A percentile compares a stretch with the other conserved stretches of the same genome.
These are phyloP conservation scores for Nymphicus hollandicus DNA, from an alignment of 2,113 vertebrate species.

Conservation along the genomic window DNA sequence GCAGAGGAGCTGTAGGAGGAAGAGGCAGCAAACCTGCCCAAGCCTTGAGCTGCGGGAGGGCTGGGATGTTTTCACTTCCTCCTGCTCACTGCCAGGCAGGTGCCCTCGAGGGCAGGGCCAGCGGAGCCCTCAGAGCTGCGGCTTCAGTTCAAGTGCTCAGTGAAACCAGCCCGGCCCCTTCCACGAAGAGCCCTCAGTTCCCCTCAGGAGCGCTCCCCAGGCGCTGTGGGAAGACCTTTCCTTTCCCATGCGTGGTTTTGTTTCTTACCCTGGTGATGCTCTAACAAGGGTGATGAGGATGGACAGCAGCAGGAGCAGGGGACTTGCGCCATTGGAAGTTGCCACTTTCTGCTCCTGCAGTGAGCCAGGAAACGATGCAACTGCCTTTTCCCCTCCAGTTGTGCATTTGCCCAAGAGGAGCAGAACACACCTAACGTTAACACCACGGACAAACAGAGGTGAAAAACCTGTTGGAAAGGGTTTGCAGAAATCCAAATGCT, in stretches of 20 bases:
- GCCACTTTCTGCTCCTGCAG: neutral
- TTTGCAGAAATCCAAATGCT: neutral
- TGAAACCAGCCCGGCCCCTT: neutral
- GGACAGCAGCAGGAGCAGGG: neutral
- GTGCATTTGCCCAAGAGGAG: neutral
- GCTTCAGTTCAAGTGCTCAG: neutral
- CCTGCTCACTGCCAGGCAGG: neutral
- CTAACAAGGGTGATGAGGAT: neutral
- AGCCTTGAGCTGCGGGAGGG: neutral
- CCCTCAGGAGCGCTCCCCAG: neutral
- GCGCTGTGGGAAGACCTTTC: neutral
- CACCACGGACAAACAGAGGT: fast-evolving
- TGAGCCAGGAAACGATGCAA: neutral
- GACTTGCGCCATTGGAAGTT: neutral
- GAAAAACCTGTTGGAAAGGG: neutral
- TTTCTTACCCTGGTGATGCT: neutral
- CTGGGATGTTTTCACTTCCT: neutral
- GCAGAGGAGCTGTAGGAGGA: neutral
- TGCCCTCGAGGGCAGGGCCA: neutral
- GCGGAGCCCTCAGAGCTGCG: neutral
- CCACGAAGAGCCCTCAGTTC: neutral
- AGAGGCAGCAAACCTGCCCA: neutral
- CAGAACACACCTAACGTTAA: neutral
- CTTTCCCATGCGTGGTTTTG: neutral
- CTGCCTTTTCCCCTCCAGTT: neutral